A percentile compares a stretch with the other conserved stretches of the same genome.
phyloP scores from a whole-genome alignment of 2,113 vertebrate species.

The Gobius niger region DNA sequence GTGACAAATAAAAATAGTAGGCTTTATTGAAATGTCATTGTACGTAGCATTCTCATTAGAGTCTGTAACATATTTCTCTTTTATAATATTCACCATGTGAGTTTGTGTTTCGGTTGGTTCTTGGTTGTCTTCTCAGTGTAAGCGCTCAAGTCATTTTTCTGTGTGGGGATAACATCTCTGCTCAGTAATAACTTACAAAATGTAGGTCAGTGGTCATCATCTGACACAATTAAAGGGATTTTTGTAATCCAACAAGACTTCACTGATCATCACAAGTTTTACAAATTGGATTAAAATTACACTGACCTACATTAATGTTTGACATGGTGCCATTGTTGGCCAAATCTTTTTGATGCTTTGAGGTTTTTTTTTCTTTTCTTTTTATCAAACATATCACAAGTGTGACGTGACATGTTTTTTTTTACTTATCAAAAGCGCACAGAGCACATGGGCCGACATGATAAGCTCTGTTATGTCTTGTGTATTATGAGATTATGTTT shows the following conservation, averaged over 20 bases:
- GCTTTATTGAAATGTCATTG: no score
- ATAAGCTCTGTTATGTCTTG: neutral
- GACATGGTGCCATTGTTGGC: neutral
- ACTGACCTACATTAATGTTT: neutral
- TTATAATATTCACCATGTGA: no score
- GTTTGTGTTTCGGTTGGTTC: no score
- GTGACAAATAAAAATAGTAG: no score
- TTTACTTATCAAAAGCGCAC: neutral
- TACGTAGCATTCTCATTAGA: no score
- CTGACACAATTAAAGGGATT: no score
- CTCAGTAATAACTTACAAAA: no score
- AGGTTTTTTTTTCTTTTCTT: neutral
- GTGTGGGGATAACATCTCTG: no score
- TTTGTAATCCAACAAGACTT: neutral
- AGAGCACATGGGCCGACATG: neutral
- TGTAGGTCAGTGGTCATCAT: no score
- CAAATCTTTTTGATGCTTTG: neutral
- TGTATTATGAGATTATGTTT: conserved; percentile 14
- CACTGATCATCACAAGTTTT: neutral
- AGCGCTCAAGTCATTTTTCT: no score
- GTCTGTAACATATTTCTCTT: no score
- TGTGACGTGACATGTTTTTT: neutral
- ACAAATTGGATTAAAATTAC: neutral
- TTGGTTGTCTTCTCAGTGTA: no score
- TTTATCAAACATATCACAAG: neutral